Conservation (phyloP, 1,140 invertebrate species). For the Micrasema longulum region DNA sequence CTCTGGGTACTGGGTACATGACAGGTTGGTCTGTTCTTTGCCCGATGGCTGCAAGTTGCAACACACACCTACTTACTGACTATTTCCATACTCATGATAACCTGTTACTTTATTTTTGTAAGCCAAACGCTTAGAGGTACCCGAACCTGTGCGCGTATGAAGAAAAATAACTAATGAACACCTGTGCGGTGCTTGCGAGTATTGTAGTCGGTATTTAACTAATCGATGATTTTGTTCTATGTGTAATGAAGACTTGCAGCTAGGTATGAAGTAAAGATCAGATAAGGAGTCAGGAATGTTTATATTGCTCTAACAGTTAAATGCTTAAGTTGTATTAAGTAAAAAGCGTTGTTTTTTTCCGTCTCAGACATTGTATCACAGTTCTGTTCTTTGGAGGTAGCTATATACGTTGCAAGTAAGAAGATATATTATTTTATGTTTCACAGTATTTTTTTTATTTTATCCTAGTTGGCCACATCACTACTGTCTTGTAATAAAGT, state of each 20-base stretch:
- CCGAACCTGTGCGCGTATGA: neutral
- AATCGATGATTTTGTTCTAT: neutral
- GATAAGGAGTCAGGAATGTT: constrained; percentile 19
- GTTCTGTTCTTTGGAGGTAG: no score
- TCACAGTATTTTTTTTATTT: no score
- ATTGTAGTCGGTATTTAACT: constrained; percentile 5
- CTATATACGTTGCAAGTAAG: no score
- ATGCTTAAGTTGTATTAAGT: neutral
- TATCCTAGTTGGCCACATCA: no score
- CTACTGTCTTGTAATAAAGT: no score
- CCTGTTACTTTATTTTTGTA: constrained; percentile 44
- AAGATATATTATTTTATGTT: no score
- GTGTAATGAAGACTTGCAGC: neutral
- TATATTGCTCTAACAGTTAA: neutral
- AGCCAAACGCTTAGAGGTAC: constrained; percentile 31
- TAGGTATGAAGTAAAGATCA: neutral
- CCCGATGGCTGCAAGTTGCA: constrained; percentile 33
- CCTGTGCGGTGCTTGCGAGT: constrained; percentile 40
- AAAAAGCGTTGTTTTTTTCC: no score
- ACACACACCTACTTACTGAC: constrained; percentile 15
- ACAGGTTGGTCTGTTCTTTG: constrained; percentile 14
- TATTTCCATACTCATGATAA: constrained; percentile 31
- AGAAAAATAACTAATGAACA: constrained; percentile 47
- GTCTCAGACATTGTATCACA: no score
- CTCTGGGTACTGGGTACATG: neutral